These are phyloP conservation scores for Lagorchestes hirsutus DNA, from an alignment of 2,797 vertebrate genomes.

Conservation along the genomic window DNA sequence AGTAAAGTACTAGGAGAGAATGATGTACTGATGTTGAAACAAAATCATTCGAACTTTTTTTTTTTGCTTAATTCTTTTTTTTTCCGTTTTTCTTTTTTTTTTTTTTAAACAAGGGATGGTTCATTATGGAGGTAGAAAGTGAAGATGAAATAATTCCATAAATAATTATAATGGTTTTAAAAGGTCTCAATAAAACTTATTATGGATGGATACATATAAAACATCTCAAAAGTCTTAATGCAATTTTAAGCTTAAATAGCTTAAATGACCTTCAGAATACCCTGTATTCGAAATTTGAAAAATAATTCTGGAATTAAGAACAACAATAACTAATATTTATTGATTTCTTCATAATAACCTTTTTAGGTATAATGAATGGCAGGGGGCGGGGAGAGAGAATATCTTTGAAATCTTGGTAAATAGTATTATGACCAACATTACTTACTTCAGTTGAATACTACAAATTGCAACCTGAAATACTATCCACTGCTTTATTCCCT, in stretches of 20 bases:
- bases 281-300: neutral
- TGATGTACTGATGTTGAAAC: neutral
- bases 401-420: constrained; percentile 13
- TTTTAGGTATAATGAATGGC: neutral
- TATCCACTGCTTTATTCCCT: constrained; percentile 18
- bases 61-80: neutral
- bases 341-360: neutral
- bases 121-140: neutral
- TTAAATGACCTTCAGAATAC: neutral
- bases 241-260: neutral
- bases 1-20: neutral
- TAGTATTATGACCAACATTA: too few relatives aligned
- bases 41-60: neutral
- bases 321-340: neutral
- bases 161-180: neutral
- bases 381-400: neutral
- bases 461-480: constrained; percentile 17
- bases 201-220: neutral
- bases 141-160: neutral
- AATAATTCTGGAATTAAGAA: neutral
- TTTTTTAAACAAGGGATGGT: neutral
- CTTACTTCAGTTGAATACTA: neutral
- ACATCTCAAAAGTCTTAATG: neutral
- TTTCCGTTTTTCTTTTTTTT: neutral
- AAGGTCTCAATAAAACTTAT: neutral